phyloP scores from a whole-genome alignment of 2,797 vertebrate species.

The Tadarida brasiliensis region DNA sequence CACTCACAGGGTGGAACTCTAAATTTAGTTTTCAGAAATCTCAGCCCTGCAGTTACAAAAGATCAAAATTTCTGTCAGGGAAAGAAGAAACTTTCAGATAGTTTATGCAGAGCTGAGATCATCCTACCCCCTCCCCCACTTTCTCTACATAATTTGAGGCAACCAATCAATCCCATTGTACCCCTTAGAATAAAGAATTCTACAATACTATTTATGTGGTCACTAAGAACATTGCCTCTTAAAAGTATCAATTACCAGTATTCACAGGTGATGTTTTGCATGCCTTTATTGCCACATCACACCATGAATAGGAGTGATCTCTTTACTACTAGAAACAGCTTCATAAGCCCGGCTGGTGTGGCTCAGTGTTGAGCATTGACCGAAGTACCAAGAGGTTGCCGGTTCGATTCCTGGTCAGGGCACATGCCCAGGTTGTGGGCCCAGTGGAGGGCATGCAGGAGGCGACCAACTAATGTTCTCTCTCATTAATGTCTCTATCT shows the following conservation, averaged over 20 bases:
- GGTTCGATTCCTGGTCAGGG: too few relatives aligned
- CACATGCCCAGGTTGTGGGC: too few relatives aligned
- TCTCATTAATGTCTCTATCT: too few relatives aligned
- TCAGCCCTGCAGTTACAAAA: background rate
- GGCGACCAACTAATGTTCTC: too few relatives aligned
- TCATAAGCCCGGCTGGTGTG: too few relatives aligned
- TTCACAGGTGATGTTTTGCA: background rate
- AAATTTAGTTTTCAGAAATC: background rate
- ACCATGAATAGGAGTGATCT: fast-evolving
- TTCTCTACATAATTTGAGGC: background rate
- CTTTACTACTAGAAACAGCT: background rate
- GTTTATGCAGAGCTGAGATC: background rate
- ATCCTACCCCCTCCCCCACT: fast-evolving
- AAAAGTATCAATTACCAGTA: background rate
- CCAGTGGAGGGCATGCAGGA: too few relatives aligned
- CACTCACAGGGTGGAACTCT: fast-evolving
- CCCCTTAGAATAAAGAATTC: background rate
- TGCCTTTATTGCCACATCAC: background rate
- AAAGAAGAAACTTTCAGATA: background rate
- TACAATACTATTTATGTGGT: fast-evolving
- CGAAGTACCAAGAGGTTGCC: too few relatives aligned
- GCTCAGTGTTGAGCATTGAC: too few relatives aligned
- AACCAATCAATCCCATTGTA: fast-evolving
- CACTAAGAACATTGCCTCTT: background rate
- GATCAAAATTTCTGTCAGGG: background rate